Conservation (phyloP, 2,797 vertebrate species). For the Acipenser ruthenus region DNA sequence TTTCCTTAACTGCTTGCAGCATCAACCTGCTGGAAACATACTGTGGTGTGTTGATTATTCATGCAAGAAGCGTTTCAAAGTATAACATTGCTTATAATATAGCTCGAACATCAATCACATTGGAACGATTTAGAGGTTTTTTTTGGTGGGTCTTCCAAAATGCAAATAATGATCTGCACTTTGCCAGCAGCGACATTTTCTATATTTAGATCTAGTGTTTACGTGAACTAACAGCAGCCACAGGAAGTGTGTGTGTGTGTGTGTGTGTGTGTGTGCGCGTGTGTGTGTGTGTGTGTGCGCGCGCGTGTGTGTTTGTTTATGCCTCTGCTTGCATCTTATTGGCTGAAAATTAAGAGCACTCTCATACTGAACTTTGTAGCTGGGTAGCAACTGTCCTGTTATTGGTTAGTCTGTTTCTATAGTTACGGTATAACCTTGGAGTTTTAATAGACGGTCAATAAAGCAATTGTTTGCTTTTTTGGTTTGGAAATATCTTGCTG, state of each 20-base stretch:
- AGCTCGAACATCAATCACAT: no score
- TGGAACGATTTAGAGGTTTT: no score
- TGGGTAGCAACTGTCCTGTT: slow-evolving; percentile 16
- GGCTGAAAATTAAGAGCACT: slow-evolving; percentile 9
- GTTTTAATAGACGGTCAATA: slow-evolving; percentile 11
- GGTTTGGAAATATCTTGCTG: slow-evolving; percentile 18
- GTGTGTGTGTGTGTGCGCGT: slow-evolving; percentile 11
- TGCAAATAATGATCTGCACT: slow-evolving; percentile 1
- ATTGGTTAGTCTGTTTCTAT: slow-evolving; percentile 18
- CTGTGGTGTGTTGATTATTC: no score
- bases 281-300: slow-evolving; percentile 10
- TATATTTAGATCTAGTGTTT: slow-evolving; percentile 18
- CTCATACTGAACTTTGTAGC: slow-evolving; percentile 11
- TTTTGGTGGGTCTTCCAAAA: no score
- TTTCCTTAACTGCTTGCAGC: no score
- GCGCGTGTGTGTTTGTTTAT: slow-evolving; percentile 1
- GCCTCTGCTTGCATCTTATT: slow-evolving; percentile 9
- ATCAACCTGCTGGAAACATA: no score
- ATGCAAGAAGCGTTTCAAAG: no score
- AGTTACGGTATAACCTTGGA: slow-evolving; percentile 21
- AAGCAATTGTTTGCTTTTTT: slow-evolving; percentile 18
- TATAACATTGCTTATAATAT: no score
- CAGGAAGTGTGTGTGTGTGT: slow-evolving; percentile 15
- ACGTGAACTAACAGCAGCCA: slow-evolving; percentile 3
- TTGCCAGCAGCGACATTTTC: slow-evolving; percentile 6